These are phyloP conservation scores for Rhinophrynus dorsalis DNA, from an alignment of 2,797 vertebrate species.

Conservation along the genomic window DNA sequence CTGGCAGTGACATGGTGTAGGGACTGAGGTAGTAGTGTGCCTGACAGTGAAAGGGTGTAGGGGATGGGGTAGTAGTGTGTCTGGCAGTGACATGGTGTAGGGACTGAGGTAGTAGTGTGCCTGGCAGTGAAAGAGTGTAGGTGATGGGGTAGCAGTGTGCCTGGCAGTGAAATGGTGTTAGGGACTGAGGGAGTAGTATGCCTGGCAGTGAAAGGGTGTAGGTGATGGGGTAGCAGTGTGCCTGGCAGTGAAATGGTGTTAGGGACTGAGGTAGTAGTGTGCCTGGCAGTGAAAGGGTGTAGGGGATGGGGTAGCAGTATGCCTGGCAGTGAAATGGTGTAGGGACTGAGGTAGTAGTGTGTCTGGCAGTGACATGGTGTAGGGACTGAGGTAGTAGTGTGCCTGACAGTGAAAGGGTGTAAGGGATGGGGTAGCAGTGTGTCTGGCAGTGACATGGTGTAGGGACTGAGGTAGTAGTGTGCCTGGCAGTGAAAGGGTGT, in stretches of 20 bases:
- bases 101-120: neutral
- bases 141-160: too few relatives aligned
- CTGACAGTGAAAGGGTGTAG: neutral
- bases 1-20: neutral
- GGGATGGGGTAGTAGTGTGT: neutral
- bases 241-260: too few relatives aligned
- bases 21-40: too few relatives aligned
- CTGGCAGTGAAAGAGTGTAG: neutral
- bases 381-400: too few relatives aligned
- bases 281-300: neutral
- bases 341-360: neutral
- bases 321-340: neutral
- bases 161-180: too few relatives aligned
- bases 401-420: neutral
- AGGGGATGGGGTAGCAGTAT: too few relatives aligned
- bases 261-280: too few relatives aligned
- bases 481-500: neutral
- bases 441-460: neutral
- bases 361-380: neutral
- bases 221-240: too few relatives aligned
- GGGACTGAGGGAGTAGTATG: neutral
- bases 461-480: too few relatives aligned
- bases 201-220: neutral
- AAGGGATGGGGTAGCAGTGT: too few relatives aligned
- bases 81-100: neutral